phyloP scores from a whole-genome alignment of 2,113 vertebrate genomes.

The Brachyhypopomus gauderio region DNA sequence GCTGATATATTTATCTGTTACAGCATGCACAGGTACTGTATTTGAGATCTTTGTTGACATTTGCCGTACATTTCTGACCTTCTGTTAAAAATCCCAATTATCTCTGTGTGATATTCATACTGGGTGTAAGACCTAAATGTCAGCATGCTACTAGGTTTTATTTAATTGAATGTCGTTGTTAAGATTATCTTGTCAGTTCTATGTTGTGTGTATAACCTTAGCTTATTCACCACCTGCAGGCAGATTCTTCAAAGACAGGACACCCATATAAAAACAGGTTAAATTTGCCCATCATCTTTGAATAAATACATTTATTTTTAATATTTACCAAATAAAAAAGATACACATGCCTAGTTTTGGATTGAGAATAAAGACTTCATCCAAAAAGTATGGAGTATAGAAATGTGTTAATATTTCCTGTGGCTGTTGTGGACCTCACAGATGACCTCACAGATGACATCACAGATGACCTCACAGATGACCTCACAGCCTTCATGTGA shows the following conservation, averaged over 20 bases:
- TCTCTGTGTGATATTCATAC: constrained; percentile 42
- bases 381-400: too few relatives aligned
- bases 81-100: constrained; percentile 48
- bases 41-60: constrained; percentile 39
- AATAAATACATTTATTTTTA: too few relatives aligned
- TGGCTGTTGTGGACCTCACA: too few relatives aligned
- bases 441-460: too few relatives aligned
- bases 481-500: too few relatives aligned
- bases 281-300: too few relatives aligned
- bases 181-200: constrained; percentile 24
- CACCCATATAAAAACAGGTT: too few relatives aligned
- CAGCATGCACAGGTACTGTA: neutral
- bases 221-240: neutral
- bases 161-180: constrained; percentile 55
- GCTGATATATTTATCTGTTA: neutral
- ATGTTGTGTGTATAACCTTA: neutral
- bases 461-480: too few relatives aligned
- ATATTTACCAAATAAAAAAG: too few relatives aligned
- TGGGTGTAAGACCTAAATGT: constrained; percentile 52
- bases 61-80: constrained; percentile 46
- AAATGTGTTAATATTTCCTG: too few relatives aligned
- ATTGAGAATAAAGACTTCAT: too few relatives aligned
- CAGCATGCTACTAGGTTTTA: constrained; percentile 44
- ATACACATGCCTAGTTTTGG: too few relatives aligned
- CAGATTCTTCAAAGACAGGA: neutral